A percentile compares a stretch with the other conserved stretches of the same genome.
Evolutionary conservation across 2,113 vertebrate species (phyloP).

Genomic region (Caretta caretta): DNA sequence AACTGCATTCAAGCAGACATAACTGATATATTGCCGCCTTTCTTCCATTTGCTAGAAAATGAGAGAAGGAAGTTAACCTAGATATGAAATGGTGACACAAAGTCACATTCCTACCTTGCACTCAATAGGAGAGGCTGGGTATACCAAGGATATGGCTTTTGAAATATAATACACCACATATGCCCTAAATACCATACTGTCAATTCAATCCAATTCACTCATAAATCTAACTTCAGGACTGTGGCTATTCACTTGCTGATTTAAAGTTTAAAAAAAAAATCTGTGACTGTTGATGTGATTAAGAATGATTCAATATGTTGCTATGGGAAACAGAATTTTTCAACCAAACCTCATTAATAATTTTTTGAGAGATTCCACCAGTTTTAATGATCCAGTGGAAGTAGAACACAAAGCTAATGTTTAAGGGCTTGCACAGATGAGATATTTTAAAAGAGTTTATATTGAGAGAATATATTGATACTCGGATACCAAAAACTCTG

Average conservation of each 20-base stretch:
- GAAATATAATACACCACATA: slow-evolving; percentile 1
- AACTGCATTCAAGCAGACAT: slow-evolving; percentile 35
- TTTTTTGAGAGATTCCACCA: neutral
- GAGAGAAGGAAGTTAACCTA: slow-evolving; percentile 30
- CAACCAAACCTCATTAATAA: neutral
- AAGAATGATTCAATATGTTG: slow-evolving; percentile 46
- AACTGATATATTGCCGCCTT: neutral
- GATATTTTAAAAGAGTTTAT: neutral
- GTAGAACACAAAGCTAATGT: neutral
- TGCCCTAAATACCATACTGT: neutral
- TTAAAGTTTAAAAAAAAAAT: slow-evolving; percentile 2
- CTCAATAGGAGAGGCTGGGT: slow-evolving; percentile 15
- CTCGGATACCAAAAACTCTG: neutral
- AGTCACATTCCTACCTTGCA: neutral
- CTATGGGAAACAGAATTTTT: slow-evolving; percentile 3
- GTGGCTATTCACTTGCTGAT: slow-evolving; percentile 53
- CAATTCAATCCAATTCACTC: slow-evolving; percentile 21
- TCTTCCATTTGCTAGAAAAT: slow-evolving; percentile 37
- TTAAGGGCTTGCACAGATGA: neutral
- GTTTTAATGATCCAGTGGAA: neutral
- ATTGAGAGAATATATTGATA: neutral
- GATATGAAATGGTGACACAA: slow-evolving; percentile 15
- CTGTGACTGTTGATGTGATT: slow-evolving; percentile 40
- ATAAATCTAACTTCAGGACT: slow-evolving; percentile 41
- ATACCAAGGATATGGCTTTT: slow-evolving; percentile 16